Evolutionary conservation across 2,888 invertebrate species (phyloP), one percentile per base, ranked within the genome.

Genomic region (Xestobium rufovillosum): DNA sequence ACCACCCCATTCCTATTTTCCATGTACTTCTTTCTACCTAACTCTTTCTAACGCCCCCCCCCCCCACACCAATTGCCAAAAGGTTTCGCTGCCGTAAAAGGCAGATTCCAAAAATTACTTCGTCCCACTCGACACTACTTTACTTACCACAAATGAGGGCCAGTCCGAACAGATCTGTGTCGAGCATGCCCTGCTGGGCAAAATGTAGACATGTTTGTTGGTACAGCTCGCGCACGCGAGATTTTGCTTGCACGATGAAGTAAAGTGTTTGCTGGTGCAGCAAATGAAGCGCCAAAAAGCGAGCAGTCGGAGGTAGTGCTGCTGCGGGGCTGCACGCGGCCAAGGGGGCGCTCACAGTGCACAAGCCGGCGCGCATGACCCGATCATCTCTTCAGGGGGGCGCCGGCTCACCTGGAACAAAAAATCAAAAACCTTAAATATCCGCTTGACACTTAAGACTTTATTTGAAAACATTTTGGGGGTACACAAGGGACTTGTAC

Each of bases 101-200:
- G n/a, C n/a, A n/a, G n/a, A n/a, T n/a, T n/a, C n/a, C n/a, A n/a
- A n/a, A n/a, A n/a, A n/a, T n/a, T n/a, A n/a, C 29, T 31, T 37
- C 39, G 29, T 29, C 32, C 26, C 29, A 29, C 15, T n/a, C n/a
- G 8, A 8, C 23, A 4, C 2, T 14, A 17, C 8, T 9, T 25
- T 36, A 72, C 79, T 78, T 66, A 88, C 88, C 88, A 74, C 81
- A 81, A 61, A 83, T 75, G 59, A 83, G 73, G 56, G 88, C 86
- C 63, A 90, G 70, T 60, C 88, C 88, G 71, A 89, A 89, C 56
- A 88, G 78, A 61, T 87, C 83, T 59, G 80, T 80, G 68, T 88
- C 87, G 68, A 78, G 76, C 76, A 88, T 80, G 67, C 83, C 84
- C 70, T 82, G 79, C 62, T 84, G 77, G 60, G 80, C 79, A 56